Evolutionary conservation across 2,888 invertebrate genomes (phyloP), one percentile per base, ranked within the genome.

Genomic region (Stenodema calcarata): DNA sequence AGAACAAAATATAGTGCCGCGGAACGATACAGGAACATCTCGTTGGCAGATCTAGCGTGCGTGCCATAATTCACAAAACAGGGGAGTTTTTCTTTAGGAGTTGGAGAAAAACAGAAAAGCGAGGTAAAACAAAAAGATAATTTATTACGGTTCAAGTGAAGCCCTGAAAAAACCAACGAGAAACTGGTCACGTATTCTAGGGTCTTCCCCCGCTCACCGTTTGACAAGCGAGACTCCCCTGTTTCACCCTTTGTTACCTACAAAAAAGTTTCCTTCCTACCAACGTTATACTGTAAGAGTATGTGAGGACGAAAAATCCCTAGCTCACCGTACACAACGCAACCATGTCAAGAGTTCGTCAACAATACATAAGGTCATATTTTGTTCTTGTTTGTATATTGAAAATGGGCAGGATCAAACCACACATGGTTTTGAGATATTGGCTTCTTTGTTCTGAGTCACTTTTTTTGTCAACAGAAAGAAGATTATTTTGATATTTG

Each of bases 101-200:
- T 18, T 4, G 62, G 62, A 23, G 23, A 62, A 62, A 62, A 62
- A 62, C 62, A 62, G 62, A 62, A 62, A 62, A 7, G 62, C 23
- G 62, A 62, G 62, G 62, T 62, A 62, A 62, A 62, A 62, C 62
- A 62, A 62, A 62, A 62, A 62, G 62, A 62, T 62, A 62, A 62
- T 62, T 62, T 62, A 62, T 62, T 23, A 62, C 62, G 62, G 27
- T 73, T n/a, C 73, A 73, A 73, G 80, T 50, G 28, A 80, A 12
- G 28, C 30, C 7, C 30, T 30, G 54, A 35, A 30, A 80, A 80
- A 80, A 80, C 54, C 12, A 50, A 12, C 1, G 80, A 27, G 42
- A 50, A 80, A 54, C 50, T 80, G 80, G 80, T 80, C 80, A 80
- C 80, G 80, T 80, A 80, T 80, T 80, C 50, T 28, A 80, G 50